phyloP scores from a whole-genome alignment of 2,113 vertebrate species.

The Sinosuthora webbiana region DNA sequence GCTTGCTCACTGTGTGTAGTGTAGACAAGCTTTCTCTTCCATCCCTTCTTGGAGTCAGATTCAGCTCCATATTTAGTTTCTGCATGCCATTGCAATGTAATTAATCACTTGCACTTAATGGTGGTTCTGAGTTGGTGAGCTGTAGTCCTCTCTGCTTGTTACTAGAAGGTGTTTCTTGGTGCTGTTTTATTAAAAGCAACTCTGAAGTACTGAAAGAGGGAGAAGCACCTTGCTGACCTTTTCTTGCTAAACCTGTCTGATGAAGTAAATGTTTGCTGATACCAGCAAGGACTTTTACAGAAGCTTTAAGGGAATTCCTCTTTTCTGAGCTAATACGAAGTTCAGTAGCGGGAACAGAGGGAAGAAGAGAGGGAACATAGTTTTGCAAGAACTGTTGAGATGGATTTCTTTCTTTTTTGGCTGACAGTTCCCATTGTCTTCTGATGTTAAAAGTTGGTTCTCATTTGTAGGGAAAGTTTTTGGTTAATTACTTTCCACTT shows the following conservation, averaged over 20 bases:
- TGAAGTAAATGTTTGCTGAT: not conserved
- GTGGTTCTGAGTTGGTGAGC: not conserved
- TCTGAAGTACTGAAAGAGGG: not conserved
- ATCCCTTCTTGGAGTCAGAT: not conserved
- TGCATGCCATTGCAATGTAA: not conserved
- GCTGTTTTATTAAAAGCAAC: not conserved
- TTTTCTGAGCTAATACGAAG: not conserved
- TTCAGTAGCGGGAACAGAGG: not conserved
- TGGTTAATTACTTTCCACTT: not conserved
- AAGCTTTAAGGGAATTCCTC: not conserved
- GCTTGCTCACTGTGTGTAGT: not conserved
- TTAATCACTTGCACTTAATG: not conserved
- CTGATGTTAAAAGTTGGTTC: not conserved
- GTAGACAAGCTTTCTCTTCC: not conserved
- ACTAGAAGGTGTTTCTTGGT: not conserved
- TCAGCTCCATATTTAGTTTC: not conserved
- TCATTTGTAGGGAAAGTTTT: not conserved
- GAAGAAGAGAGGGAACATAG: not conserved
- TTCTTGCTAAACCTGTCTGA: not conserved
- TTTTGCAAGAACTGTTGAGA: not conserved
- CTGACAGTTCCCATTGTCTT: not conserved
- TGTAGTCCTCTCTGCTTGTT: not conserved
- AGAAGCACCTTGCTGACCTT: not conserved
- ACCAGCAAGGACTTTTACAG: not conserved
- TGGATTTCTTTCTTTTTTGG: not conserved